Base-by-base conservation (phyloP, 2,113 vertebrate genomes). In the Lophura nycthemera region DNA sequence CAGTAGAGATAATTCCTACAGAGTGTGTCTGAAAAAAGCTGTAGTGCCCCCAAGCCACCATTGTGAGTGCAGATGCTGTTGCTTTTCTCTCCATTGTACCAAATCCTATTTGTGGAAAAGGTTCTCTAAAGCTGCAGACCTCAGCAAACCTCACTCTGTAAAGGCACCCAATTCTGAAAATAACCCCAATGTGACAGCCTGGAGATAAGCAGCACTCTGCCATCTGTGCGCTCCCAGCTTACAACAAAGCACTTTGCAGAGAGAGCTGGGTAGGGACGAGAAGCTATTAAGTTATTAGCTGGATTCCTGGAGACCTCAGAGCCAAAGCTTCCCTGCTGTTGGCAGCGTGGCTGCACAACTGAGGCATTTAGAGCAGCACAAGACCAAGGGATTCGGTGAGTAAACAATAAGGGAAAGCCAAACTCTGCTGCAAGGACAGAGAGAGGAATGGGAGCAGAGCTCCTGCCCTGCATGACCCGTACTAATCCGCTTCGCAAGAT, bases 211-310 rank as follows among this genome's bases (percentile, higher is more conserved):
- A 91, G 77, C 8, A 30, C 43, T 66, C 82, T 85, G 85, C 97
- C 96, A 93, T 95, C 93, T 95, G 91, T 87, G 95, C 22, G 61
- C 78, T 64, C 22, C 42, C 45, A 57, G 40, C 48, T 95, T 74
- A 61, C 60, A 89, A 96, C 93, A 97, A 88, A 96, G 94, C 76
- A 79, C 91, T 86, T 61, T 78, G 78, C 65, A 86, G 64, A 81
- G 27, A 6, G 83, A 94, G 93, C 70, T 95, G 52, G 40, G 64
- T 40, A 60, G 54, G 91, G 63, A 88, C 34, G 60, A 90, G 85
- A 95, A 87, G 72, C 93, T 96, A 92, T 94, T 93, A 96, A 94
- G 92, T 97, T 93, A 97, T 97, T 96, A 97, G 93, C 90, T 85
- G 93, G 96, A 98, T 97, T 98, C 97, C 96, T 83, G 73, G 92